Evolutionary conservation across 2,113 vertebrate genomes (phyloP).

Genomic region (Balaenoptera acutorostrata): DNA sequence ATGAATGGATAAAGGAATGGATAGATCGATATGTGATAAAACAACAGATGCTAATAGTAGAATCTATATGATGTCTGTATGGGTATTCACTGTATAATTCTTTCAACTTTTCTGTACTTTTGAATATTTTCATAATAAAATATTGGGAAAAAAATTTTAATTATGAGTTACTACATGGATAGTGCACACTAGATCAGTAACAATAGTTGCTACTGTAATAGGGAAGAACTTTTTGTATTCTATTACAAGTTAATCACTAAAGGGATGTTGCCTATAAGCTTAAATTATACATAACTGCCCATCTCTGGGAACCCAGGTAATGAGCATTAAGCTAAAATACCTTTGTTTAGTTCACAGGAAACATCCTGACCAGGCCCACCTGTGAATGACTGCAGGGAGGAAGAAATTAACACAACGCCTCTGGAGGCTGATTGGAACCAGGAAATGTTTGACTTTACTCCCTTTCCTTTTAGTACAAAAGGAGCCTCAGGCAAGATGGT

Average conservation of each 20-base stretch:
- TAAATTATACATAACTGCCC: background rate
- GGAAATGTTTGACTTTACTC: background rate
- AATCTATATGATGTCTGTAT: background rate
- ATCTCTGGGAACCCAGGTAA: background rate
- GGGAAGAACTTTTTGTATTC: background rate
- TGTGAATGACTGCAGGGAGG: background rate
- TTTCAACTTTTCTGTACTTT: background rate
- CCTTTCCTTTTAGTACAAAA: background rate
- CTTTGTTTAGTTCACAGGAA: background rate
- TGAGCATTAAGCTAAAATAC: background rate
- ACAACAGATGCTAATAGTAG: background rate
- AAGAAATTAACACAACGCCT: background rate
- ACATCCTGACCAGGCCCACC: background rate
- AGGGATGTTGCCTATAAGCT: background rate
- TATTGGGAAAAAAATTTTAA: background rate
- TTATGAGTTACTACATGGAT: background rate
- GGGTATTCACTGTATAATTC: background rate
- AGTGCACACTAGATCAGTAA: background rate
- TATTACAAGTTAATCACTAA: background rate
- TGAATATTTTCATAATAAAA: constrained; percentile 25
- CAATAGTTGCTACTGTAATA: background rate
- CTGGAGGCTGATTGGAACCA: background rate
- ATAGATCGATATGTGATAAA: background rate
- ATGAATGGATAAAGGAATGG: background rate
- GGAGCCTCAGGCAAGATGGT: background rate